These are phyloP conservation scores for Tapirus terrestris DNA, from an alignment of 2,113 vertebrate species.

Conservation along the genomic window DNA sequence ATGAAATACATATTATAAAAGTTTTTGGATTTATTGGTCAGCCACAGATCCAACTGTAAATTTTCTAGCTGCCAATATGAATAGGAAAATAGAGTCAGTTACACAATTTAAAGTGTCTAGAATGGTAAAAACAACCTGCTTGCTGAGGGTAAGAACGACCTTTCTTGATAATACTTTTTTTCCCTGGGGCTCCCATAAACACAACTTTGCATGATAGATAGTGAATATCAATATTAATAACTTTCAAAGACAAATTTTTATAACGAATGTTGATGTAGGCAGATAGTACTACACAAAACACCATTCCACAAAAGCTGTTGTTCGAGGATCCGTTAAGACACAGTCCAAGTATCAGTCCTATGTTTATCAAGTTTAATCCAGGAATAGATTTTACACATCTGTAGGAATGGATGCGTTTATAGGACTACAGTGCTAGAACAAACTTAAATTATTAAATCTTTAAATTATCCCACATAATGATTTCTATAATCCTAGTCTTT, in stretches of 20 bases:
- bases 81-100: conserved; percentile 54
- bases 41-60: neutral
- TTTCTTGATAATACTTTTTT: neutral
- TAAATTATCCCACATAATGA: neutral
- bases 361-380: conserved; percentile 2
- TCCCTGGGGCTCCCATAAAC: neutral
- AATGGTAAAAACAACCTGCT: conserved; percentile 40
- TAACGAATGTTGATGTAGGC: neutral
- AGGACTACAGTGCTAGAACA: neutral
- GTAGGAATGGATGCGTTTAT: neutral
- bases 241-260: conserved; percentile 45
- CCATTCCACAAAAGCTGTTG: neutral
- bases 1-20: neutral
- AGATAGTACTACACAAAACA: neutral
- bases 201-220: conserved; percentile 23
- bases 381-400: neutral
- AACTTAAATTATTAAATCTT: conserved; percentile 21
- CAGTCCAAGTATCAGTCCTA: neutral
- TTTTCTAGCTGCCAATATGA: neutral
- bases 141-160: neutral
- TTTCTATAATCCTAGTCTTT: conserved; percentile 16
- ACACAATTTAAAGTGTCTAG: neutral
- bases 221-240: neutral
- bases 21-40: conserved; percentile 30
- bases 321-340: neutral